Conservation (phyloP, 2,888 invertebrate species). For the Leptura quadrifasciata region DNA sequence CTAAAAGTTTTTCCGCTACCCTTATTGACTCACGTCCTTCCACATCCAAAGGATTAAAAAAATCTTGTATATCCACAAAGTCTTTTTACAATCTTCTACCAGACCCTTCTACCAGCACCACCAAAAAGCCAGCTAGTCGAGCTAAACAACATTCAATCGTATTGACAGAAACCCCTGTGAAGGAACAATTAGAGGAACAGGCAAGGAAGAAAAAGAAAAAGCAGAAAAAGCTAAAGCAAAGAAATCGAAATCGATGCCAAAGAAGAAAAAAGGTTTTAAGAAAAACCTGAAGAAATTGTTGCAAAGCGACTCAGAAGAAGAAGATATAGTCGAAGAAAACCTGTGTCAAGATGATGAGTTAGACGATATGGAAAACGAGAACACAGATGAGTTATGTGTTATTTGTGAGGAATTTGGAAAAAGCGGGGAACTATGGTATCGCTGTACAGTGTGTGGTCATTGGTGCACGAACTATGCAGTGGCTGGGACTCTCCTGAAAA, state of each 20-base stretch:
- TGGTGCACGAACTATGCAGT: too few species aligned
- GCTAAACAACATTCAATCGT: too few species aligned
- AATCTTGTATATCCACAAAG: background rate
- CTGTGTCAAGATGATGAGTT: too few species aligned
- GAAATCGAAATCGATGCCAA: background rate
- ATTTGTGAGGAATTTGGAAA: background rate
- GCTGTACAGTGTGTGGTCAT: too few species aligned
- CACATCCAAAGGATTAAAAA: background rate
- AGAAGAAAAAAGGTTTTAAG: background rate
- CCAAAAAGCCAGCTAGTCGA: background rate
- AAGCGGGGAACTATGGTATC: background rate
- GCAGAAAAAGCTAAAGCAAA: slow-evolving; percentile 1
- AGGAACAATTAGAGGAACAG: background rate
- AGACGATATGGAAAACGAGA: background rate
- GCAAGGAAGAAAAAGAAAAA: background rate
- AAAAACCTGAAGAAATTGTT: too few species aligned
- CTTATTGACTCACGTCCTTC: background rate
- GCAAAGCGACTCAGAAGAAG: too few species aligned
- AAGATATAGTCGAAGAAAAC: too few species aligned
- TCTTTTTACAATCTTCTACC: too few species aligned
- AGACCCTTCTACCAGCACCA: background rate
- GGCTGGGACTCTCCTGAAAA: too few species aligned
- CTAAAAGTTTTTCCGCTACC: too few species aligned
- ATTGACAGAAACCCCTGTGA: too few species aligned
- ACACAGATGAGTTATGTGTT: background rate